Conservation (phyloP, 2,888 invertebrate genomes). For the Rhorus exstirpatorius region DNA sequence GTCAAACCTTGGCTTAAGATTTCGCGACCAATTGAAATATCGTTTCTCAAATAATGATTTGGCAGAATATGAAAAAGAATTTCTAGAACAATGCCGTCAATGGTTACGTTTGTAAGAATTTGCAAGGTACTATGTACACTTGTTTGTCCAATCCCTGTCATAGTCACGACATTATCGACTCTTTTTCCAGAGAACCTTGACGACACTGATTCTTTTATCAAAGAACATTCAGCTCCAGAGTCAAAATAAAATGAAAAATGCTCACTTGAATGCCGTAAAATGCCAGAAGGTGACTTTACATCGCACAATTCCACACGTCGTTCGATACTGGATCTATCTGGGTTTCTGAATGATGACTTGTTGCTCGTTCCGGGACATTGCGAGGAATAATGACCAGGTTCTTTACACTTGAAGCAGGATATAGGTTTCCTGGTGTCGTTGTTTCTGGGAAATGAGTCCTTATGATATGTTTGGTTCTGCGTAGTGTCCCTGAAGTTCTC, state of each 20-base stretch:
- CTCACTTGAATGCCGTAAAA: conserved; percentile 7
- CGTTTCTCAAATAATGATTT: conserved; percentile 1
- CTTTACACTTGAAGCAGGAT: conserved; percentile 11
- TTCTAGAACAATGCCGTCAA: conserved; percentile 3
- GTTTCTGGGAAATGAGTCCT: too few species aligned
- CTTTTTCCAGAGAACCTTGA: conserved; percentile 10
- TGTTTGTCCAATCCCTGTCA: conserved; percentile 4
- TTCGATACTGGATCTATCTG: not conserved
- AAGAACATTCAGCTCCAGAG: conserved; percentile 3
- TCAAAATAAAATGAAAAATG: conserved; percentile 16
- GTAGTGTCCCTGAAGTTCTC: not conserved
- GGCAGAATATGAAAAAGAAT: conserved; percentile 18
- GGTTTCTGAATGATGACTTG: not conserved
- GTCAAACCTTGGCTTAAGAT: not conserved
- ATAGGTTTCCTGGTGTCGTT: too few species aligned
- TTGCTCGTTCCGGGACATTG: not conserved
- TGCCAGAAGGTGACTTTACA: conserved; percentile 3
- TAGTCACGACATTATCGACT: not conserved
- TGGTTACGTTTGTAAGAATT: conserved; percentile 11
- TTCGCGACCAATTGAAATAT: conserved; percentile 12
- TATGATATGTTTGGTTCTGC: not conserved
- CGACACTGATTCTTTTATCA: conserved; percentile 3
- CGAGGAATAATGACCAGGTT: conserved; percentile 1
- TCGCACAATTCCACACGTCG: conserved; percentile 11
- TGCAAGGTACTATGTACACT: conserved; percentile 15